Base-by-base conservation (phyloP, 2,888 invertebrate species). In the Acanthopleura granulata region DNA sequence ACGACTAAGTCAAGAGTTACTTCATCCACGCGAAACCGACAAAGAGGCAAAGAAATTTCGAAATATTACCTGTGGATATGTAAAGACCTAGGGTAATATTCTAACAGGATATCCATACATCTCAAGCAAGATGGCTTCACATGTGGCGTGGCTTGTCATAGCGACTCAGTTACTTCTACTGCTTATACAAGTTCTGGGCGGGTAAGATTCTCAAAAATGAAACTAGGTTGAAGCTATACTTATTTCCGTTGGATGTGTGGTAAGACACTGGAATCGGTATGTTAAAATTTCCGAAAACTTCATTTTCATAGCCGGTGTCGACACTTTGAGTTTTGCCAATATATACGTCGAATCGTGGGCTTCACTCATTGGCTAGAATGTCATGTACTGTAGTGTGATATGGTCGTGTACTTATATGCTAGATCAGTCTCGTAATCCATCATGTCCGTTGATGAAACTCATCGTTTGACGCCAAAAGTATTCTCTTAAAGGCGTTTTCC, bases 101-200 rank as follows among this genome's bases (percentile, higher is more conserved):
- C 9, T 6, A 6, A 40, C 9, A 40, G 40, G 40, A 40, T 40
- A 40, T 40, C 40, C 57, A n/a, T n/a, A 57, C 6, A 57, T 57
- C 22, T 12, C 12, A 18, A 66, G 25, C 66, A 83, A 81, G 72
- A 84, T 84, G 83, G 84, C 84, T 81, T 81, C 83, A 74, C 69
- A 77, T 72, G 78, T 80, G 62, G 62, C 78, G 22, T 79, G 80
- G 77, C 72, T 72, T 66, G 73, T 80, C 73, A 18, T 82, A 30
- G 61, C 75, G n/a, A 72, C 77, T 16, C 81, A 81, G 72, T 72
- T 83, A 69, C 74, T 82, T 25, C 61, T 84, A 14, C 22, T 82
- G 57, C 72, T 82, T 30, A 73, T 82, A 70, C 82, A 82, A 74
- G 80, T 82, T 76, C 61, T 83, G 25, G 83, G 76, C 51, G 84